Evolutionary conservation across 2,113 vertebrate species (phyloP), one percentile per base, ranked within the genome.

Genomic region (Chloroceryle aenea): DNA sequence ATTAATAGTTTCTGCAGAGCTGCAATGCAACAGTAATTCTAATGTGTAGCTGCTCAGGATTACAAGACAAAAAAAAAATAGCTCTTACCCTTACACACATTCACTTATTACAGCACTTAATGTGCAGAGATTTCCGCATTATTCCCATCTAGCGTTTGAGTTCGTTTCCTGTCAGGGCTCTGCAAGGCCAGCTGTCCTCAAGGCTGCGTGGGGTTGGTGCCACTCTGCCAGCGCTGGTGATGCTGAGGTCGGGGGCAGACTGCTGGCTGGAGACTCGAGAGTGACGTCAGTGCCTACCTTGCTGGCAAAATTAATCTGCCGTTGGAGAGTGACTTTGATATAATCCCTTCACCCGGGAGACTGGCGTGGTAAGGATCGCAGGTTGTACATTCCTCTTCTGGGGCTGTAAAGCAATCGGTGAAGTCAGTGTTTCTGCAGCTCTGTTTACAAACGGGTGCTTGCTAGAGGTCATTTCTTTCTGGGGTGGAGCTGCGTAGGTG

Each of bases 251-350:
- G 92, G 96, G 64, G 90, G 66, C 86, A 93, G 97, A 98, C 97
- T 97, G 97, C 92, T 79, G 96, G 94, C 88, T 90, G 93, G 91
- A 98, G 96, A 96, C 97, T 97, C 12, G 97, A 81, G 94, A 64
- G 97, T 97, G 97, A 98, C 93, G 93, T 98, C 97, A 98, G 95
- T 78, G 69, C 83, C 89, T 96, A 98, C 98, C 97, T 98, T 97
- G 96, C 96, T 83, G 75, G 17, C 91, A 97, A 94, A 96, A 97
- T 98, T 98, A 98, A 97, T 98, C 97, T 96, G 94, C 55, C 5
- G n/a, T 97, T 93, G 88, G 92, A 94, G 96, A 95, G 96, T 93
- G 62, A 53, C 55, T 92, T 66, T 74, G 68, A 90, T 94, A 96
- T 94, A 96, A 97, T 98, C 98, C 98, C 98, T 98, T 98, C 89